Conservation (phyloP, 2,888 invertebrate species). For the Galerucella pusilla region DNA sequence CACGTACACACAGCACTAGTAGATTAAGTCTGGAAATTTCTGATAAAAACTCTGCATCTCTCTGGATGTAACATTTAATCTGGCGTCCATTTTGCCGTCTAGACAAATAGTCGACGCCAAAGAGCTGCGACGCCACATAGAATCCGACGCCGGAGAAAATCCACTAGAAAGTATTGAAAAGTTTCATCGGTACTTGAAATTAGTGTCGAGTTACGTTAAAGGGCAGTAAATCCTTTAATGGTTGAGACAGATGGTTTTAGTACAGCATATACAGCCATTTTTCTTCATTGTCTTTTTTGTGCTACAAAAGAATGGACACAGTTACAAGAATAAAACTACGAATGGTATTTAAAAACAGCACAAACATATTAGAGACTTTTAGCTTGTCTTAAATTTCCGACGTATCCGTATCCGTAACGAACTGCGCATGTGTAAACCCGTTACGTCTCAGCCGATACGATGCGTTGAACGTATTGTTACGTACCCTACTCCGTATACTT, state of each 20-base stretch:
- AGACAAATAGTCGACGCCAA: conserved; percentile 33
- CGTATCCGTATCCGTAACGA: too few species aligned
- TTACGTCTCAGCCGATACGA: too few species aligned
- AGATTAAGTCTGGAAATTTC: conserved; percentile 22
- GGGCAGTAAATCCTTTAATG: conserved; percentile 5
- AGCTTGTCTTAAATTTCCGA: too few species aligned
- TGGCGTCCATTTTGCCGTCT: conserved; percentile 38
- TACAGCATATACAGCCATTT: too few species aligned
- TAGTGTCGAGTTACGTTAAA: conserved; percentile 11
- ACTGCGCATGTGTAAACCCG: too few species aligned
- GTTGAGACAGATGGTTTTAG: background rate
- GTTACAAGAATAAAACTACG: background rate
- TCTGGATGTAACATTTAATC: conserved; percentile 34
- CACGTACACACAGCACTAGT: conserved; percentile 16
- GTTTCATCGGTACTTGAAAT: conserved; percentile 4
- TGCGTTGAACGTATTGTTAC: too few species aligned
- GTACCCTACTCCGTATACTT: too few species aligned
- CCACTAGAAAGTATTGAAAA: conserved; percentile 13
- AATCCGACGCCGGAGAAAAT: conserved; percentile 16
- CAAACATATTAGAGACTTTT: too few species aligned
- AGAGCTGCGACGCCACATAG: conserved; percentile 28
- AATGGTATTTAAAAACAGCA: too few species aligned
- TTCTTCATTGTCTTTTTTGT: too few species aligned
- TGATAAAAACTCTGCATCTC: conserved; percentile 23
- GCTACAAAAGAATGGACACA: background rate